A percentile compares a stretch with the other conserved stretches of the same genome.
Conservation (phyloP, 2,888 invertebrate species). For the Diloba caeruleocephala region DNA sequence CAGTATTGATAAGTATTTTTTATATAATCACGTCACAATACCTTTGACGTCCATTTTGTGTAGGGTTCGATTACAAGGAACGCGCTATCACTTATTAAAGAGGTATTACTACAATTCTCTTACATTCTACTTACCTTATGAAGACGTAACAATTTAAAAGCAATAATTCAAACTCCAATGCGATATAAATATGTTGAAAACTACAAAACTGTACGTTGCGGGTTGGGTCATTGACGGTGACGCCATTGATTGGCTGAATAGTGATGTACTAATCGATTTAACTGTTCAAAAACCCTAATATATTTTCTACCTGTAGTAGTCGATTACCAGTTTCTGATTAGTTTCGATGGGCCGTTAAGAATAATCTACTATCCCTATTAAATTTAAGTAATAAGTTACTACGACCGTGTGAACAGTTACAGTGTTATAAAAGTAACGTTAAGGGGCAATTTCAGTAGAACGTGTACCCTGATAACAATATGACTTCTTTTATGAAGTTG, state of each 20-base stretch:
- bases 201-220: slow-evolving; percentile 71
- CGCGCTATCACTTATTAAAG: slow-evolving; percentile 23
- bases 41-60: slow-evolving; percentile 87
- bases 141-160: slow-evolving; percentile 52
- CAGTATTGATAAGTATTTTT: slow-evolving; percentile 66
- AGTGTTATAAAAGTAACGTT: too few species aligned
- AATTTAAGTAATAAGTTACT: too few species aligned
- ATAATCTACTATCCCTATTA: too few species aligned
- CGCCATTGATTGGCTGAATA: slow-evolving; percentile 75
- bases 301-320: slow-evolving; percentile 1
- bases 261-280: slow-evolving; percentile 32
- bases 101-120: slow-evolving; percentile 6
- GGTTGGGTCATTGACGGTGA: slow-evolving; percentile 82
- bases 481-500: too few species aligned
- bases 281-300: too few species aligned
- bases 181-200: slow-evolving; percentile 61
- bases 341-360: too few species aligned
- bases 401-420: too few species aligned
- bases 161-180: slow-evolving; percentile 50
- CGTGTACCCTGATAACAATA: too few species aligned
- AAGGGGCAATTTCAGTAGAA: too few species aligned
- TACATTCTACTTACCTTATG: slow-evolving; percentile 64
- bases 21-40: slow-evolving; percentile 86
- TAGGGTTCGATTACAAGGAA: slow-evolving; percentile 61
- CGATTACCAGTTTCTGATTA: background rate